Evolutionary conservation across 2,113 vertebrate species (phyloP), one percentile per base, ranked within the genome.

Genomic region (zebrafish (Danio rerio)): DNA sequence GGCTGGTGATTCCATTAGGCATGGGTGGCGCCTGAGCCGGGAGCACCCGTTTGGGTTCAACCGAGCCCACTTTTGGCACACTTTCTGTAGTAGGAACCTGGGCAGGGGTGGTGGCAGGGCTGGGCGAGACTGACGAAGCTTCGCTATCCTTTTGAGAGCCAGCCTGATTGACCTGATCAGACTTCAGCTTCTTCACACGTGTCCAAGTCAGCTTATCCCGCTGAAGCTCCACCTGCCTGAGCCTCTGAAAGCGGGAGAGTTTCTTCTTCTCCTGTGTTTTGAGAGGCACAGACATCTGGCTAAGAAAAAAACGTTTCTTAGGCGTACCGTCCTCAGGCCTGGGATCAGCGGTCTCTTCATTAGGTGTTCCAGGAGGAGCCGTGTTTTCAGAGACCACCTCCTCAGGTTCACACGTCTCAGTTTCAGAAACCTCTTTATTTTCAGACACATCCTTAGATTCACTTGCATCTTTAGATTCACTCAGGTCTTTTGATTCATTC

Each of bases 231-330:
- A 93, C 93, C 88, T 94, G 93, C 78, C 94, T 87, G 0, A 95
- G 84, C 56, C 89, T 89, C 85, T 95, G 93, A 87, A 91, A 94
- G 55, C 93, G 88, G 0, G 94, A 93, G 0, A 94, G 76, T 75
- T 93, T 95, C 88, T 94, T 95, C 69, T 94, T 98, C 84, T 98
- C 92, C 6, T 96, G 93, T 80, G 93, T 95, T 86, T 97, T 99
- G 56, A 98, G 89, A 1, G 96, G 95, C 86, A 95, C 93, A 50
- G 92, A 92, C 88, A 98, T 93, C 90, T 96, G 97, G 71, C 96
- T 96, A 58, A 97, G 94, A 78, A 99, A 99, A 90, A 99, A 99
- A 6, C 96, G 95, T 83, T 96, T 97, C 86, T 95, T 96, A 0
- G 92, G 96, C 73, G 91, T 72, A 79, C 93, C 91, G 74, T 77